phyloP scores from a whole-genome alignment of 2,888 invertebrate species.

The Macaria liturata region DNA sequence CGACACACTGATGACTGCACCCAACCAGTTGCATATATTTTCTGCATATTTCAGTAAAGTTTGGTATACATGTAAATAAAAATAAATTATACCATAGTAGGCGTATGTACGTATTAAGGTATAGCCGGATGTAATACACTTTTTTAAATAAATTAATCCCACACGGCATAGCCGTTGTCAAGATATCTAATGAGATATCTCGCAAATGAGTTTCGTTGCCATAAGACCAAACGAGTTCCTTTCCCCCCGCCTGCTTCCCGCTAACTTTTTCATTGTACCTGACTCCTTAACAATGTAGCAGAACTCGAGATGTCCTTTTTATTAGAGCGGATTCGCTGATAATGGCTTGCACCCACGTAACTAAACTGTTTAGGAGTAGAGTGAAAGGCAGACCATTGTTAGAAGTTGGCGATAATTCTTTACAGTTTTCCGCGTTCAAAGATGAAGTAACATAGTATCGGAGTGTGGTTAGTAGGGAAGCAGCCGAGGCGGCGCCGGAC shows the following conservation, averaged over 20 bases:
- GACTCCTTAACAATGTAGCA: constrained; percentile 18
- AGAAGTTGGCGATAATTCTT: constrained; percentile 16
- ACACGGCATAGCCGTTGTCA: constrained; percentile 9
- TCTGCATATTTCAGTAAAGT: no score
- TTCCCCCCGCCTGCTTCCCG: constrained; percentile 8
- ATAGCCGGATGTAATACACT: no score
- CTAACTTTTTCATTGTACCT: constrained; percentile 25
- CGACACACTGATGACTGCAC: no score
- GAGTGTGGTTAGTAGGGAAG: constrained; percentile 9
- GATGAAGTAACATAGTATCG: constrained; percentile 16
- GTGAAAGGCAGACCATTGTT: constrained; percentile 20
- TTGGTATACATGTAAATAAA: no score
- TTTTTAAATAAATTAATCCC: constrained; percentile 15
- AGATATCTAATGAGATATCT: constrained; percentile 14
- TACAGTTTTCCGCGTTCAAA: constrained; percentile 15
- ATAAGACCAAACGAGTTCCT: constrained; percentile 19
- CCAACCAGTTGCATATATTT: no score
- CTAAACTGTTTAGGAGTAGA: constrained; percentile 17
- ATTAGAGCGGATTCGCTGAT: constrained; percentile 24
- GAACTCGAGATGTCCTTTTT: constrained; percentile 21
- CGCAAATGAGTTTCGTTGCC: constrained; percentile 18
- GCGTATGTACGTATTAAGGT: no score
- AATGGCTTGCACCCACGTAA: constrained; percentile 9
- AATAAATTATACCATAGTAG: no score
- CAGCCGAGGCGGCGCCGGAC: constrained; percentile 56